phyloP scores from a whole-genome alignment of 2,888 invertebrate genomes.

The Dynastes tityus region DNA sequence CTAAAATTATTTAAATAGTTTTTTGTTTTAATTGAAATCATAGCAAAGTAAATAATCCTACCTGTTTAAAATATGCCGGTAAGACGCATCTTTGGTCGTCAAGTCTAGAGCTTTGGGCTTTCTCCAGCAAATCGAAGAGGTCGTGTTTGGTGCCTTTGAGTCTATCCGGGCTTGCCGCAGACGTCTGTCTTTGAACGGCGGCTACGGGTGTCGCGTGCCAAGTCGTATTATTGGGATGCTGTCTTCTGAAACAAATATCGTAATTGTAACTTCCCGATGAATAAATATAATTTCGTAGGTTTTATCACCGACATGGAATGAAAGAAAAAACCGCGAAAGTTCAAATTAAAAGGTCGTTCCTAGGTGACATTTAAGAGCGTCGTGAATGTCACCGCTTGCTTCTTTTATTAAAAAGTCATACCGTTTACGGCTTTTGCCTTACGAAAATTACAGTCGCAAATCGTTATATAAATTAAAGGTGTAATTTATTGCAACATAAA shows the following conservation, averaged over 20 bases:
- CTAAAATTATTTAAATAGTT: too few relatives aligned
- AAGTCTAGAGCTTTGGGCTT: constrained; percentile 93
- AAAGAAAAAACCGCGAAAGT: constrained; percentile 8
- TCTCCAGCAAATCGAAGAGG: constrained; percentile 94
- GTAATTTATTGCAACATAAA: too few relatives aligned
- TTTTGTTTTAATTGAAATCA: background rate
- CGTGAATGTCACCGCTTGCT: background rate
- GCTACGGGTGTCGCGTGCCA: constrained; percentile 64
- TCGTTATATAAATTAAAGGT: too few relatives aligned
- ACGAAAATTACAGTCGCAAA: too few relatives aligned
- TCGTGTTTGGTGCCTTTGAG: constrained; percentile 78
- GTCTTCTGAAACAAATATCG: constrained; percentile 74
- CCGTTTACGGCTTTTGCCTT: background rate
- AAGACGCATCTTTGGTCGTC: constrained; percentile 98
- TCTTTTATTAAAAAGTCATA: background rate
- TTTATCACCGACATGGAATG: background rate
- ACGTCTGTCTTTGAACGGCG: constrained; percentile 55
- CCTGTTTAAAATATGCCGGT: constrained; percentile 93
- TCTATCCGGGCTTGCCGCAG: constrained; percentile 69
- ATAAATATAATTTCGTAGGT: constrained; percentile 3
- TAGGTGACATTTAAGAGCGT: constrained; percentile 6
- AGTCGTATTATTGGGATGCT: constrained; percentile 73
- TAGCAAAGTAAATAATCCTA: constrained; percentile 67
- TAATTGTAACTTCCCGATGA: background rate
- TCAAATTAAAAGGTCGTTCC: constrained; percentile 20